These are phyloP conservation scores for Molanna angustata DNA, from an alignment of 2,888 invertebrate genomes.

Conservation along the genomic window DNA sequence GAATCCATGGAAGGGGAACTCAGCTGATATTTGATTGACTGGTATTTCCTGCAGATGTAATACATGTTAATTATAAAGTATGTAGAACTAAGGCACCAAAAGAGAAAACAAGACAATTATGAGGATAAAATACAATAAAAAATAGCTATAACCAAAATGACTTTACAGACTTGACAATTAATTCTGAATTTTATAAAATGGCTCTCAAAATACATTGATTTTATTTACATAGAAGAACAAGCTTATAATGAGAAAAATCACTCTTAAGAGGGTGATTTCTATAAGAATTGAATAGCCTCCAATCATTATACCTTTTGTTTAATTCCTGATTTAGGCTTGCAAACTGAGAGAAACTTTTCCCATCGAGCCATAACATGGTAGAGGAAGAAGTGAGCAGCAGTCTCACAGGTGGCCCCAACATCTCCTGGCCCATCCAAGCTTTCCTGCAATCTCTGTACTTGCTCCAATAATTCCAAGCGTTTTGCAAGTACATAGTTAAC, in stretches of 20 bases:
- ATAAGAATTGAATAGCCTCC: too few relatives aligned
- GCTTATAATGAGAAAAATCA: too few relatives aligned
- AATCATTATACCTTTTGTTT: conserved; percentile 12
- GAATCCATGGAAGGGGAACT: conserved; percentile 93
- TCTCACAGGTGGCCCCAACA: conserved; percentile 96
- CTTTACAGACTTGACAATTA: too few relatives aligned
- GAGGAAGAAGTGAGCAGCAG: conserved; percentile 96
- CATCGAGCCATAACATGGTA: conserved; percentile 91
- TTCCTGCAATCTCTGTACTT: conserved; percentile 85
- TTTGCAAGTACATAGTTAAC: conserved; percentile 97
- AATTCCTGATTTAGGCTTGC: conserved; percentile 17
- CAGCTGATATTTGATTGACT: conserved; percentile 61
- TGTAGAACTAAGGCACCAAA: too few relatives aligned
- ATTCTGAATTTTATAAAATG: too few relatives aligned
- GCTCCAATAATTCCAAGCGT: conserved; percentile 81
- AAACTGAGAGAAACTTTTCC: conserved; percentile 72
- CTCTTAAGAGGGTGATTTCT: too few relatives aligned
- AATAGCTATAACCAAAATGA: too few relatives aligned
- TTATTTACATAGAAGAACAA: too few relatives aligned
- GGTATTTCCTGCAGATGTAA: conserved; percentile 35
- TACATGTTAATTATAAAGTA: too few relatives aligned
- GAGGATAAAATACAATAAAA: too few relatives aligned
- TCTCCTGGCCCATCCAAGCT: conserved; percentile 83
- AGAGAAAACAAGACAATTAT: too few relatives aligned
- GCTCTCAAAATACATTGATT: too few relatives aligned